Evolutionary conservation across 2,888 invertebrate species (phyloP), one percentile per base, ranked within the genome.

Genomic region (Himalopsyche tibetana): DNA sequence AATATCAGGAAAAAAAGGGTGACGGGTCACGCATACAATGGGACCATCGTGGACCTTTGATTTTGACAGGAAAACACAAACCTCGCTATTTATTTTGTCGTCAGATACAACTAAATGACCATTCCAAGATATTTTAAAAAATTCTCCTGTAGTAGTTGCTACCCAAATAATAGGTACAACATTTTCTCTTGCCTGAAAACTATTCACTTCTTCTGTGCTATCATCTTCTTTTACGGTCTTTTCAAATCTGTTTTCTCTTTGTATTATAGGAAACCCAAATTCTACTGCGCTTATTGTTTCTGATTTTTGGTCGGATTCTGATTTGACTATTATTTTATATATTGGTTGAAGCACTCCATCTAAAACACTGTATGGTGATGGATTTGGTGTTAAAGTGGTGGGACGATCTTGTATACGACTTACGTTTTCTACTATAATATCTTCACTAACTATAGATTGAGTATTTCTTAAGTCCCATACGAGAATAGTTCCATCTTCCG

Each of bases 31-130:
- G 36, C 93, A 91, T 0, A 94, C 92, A 79, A 97, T 91, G 0
- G 96, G 95, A 0, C 96, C 97, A 89, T 96, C 96, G 89, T 97
- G 97, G 85, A 95, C 94, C 84, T 91, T 92, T 80, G 93, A 93
- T 88, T 92, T 93, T 86, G 91, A 93, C 90, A 89, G 90, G 84
- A 92, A 91, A 63, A 91, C 91, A 69, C 91, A 91, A 89, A 91
- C 94, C 91, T 96, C 96, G 9, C 93, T 94, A 89, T 95, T 95
- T 0, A 95, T 93, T 0, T 92, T 90, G 89, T 94, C 93, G 0
- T 94, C 95, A 36, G 95, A 94, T 89, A 94, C 93, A 88, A 95
- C 94, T 83, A 95, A 95, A 89, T 94, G 94, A 17, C 96, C 96
- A 89, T 95, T 94, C 96, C 96, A 97, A 0, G 93, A 91, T 84